Percentiles rank a stretch among this genome's conserved stretches.
phyloP scores from a whole-genome alignment of 1,140 invertebrate species.

The Thaumetopoea pityocampa region DNA sequence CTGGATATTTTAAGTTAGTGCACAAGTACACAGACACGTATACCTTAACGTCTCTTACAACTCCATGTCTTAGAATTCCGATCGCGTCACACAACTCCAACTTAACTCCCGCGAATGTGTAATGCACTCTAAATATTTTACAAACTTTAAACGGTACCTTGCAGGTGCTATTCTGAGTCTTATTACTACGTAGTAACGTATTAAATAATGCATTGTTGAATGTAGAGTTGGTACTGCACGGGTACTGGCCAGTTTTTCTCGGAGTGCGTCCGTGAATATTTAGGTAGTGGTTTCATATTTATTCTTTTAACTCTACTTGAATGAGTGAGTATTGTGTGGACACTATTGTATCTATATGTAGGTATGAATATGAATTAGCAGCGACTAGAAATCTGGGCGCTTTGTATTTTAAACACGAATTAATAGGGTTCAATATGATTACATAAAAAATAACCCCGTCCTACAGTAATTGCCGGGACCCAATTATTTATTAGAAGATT shows the following conservation, averaged over 20 bases:
- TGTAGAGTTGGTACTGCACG: constrained; percentile 7
- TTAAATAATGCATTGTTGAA: not conserved
- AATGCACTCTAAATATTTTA: constrained; percentile 19
- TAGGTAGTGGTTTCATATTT: constrained; percentile 13
- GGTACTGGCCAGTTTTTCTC: constrained; percentile 11
- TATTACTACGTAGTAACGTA: not conserved
- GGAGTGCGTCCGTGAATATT: constrained; percentile 9
- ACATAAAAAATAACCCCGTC: no score
- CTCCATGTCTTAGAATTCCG: constrained; percentile 12
- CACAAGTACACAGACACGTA: constrained; percentile 11
- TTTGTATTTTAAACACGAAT: no score
- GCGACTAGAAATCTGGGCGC: no score
- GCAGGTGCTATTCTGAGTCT: not conserved
- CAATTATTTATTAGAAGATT: no score
- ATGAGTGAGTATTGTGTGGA: not conserved
- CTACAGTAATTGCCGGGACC: no score
- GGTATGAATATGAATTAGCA: constrained; percentile 3
- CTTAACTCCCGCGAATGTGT: constrained; percentile 16
- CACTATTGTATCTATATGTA: not conserved
- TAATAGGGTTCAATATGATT: no score
- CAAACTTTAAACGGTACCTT: constrained; percentile 1
- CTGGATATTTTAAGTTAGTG: no score
- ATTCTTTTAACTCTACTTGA: constrained; percentile 2
- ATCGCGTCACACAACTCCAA: constrained; percentile 17
- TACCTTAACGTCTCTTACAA: constrained; percentile 5